Conservation (phyloP, 2,797 vertebrate species). For the Iguana delicatissima region DNA sequence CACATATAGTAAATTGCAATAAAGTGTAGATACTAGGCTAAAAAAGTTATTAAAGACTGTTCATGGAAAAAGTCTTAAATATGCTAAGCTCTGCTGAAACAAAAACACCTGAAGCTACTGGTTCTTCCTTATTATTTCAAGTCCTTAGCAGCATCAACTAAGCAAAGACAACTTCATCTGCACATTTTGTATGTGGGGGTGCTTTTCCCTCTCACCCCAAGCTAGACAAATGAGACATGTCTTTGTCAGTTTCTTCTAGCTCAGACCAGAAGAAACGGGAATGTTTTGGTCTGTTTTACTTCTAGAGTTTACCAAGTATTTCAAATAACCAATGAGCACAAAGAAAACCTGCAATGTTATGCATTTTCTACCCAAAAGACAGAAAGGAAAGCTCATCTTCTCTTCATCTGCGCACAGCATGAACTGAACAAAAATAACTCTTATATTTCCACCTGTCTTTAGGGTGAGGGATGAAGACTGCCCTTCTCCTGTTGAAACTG, state of each 20-base stretch:
- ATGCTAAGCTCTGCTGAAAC: no score
- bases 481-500: not conserved
- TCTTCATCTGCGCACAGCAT: not conserved
- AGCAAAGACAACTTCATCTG: not conserved
- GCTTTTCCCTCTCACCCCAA: not conserved
- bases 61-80: not conserved
- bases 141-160: not conserved
- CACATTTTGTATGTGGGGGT: not conserved
- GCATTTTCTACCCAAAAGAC: not conserved
- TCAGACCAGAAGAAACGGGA: not conserved
- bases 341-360: not conserved
- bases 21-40: not conserved
- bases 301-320: not conserved
- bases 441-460: not conserved
- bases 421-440: not conserved
- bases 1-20: no score
- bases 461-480: not conserved
- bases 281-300: not conserved
- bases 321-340: not conserved
- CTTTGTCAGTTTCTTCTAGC: not conserved
- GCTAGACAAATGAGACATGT: not conserved
- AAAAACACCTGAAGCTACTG: no score
- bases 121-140: not conserved
- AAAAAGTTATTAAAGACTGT: not conserved
- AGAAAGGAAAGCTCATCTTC: not conserved